Evolutionary conservation across 30 jellyfish, hydroid and myxozoan genomes (phyloP).

Genomic region (Cassiopea andromeda): DNA sequence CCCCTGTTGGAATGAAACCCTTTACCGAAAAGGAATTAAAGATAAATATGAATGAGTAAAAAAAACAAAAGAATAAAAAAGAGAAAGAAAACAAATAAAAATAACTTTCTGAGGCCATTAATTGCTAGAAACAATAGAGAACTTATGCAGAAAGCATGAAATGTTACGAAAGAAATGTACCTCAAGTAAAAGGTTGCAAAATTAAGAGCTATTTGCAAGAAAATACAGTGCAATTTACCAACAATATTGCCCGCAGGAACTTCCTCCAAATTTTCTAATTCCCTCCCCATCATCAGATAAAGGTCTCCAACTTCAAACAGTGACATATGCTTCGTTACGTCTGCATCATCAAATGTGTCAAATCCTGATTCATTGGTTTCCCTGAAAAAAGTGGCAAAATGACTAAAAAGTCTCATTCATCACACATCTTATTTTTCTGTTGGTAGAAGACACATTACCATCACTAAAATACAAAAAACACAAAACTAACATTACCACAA

Average conservation of each 20-base stretch:
- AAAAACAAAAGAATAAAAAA: no score
- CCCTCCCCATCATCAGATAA: conserved; percentile 97
- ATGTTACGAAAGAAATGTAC: not conserved
- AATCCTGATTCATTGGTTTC: conserved; percentile 55
- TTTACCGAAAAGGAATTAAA: no score
- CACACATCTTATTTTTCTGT: no score
- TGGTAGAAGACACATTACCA: no score
- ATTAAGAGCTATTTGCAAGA: not conserved
- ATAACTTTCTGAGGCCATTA: no score
- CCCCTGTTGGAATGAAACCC: no score
- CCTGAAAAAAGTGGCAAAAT: not conserved
- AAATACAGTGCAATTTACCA: conserved; percentile 53
- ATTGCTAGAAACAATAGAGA: conserved; percentile 53
- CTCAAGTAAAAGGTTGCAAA: not conserved
- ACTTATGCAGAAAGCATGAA: not conserved
- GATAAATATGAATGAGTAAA: no score
- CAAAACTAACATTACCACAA: no score
- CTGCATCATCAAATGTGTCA: conserved; percentile 59
- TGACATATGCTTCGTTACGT: conserved; percentile 69
- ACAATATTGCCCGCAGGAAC: conserved; percentile 98
- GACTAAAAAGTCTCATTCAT: not conserved
- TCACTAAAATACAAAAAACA: no score
- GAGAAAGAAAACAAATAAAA: no score
- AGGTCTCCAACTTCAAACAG: conserved; percentile 77
- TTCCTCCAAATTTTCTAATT: conserved; percentile 76